Evolutionary conservation across 2,888 invertebrate species (phyloP).

Genomic region (Eilema depressum): DNA sequence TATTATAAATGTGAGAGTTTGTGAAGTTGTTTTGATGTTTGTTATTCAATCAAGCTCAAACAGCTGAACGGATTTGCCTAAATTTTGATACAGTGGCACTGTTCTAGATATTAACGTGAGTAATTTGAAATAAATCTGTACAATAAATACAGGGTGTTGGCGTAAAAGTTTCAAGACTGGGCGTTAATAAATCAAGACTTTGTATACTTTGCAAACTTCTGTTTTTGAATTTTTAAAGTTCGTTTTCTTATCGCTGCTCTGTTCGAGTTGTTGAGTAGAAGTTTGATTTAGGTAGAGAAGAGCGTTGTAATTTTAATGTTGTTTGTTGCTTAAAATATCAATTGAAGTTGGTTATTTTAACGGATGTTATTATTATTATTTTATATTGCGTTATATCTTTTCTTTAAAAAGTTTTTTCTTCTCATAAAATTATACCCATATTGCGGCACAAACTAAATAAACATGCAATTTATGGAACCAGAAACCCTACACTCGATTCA

Average conservation of each 20-base stretch:
- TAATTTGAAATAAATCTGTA: conserved; percentile 6
- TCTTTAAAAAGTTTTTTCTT: too few relatives aligned
- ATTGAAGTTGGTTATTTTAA: not conserved
- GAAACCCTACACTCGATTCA: not conserved
- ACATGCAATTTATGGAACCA: not conserved
- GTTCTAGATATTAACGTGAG: not conserved
- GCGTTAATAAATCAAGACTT: conserved; percentile 23
- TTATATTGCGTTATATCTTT: too few relatives aligned
- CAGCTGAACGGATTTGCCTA: too few relatives aligned
- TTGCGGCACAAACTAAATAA: not conserved
- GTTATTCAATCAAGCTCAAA: too few relatives aligned
- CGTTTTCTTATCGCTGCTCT: not conserved
- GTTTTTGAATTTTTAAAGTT: conserved; percentile 5
- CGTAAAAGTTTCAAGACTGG: conserved; percentile 15
- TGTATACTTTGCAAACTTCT: conserved; percentile 11
- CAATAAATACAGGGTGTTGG: conserved; percentile 9
- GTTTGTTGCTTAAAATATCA: not conserved
- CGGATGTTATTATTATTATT: too few relatives aligned
- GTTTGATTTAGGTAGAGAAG: not conserved
- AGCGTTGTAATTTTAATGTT: not conserved
- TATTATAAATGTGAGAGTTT: too few relatives aligned
- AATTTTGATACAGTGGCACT: not conserved
- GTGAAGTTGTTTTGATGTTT: too few relatives aligned
- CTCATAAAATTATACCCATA: too few relatives aligned
- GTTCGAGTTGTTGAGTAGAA: not conserved